These are phyloP conservation scores for Sitodiplosis mosellana DNA, from an alignment of 1,140 invertebrate species.

Conservation along the genomic window DNA sequence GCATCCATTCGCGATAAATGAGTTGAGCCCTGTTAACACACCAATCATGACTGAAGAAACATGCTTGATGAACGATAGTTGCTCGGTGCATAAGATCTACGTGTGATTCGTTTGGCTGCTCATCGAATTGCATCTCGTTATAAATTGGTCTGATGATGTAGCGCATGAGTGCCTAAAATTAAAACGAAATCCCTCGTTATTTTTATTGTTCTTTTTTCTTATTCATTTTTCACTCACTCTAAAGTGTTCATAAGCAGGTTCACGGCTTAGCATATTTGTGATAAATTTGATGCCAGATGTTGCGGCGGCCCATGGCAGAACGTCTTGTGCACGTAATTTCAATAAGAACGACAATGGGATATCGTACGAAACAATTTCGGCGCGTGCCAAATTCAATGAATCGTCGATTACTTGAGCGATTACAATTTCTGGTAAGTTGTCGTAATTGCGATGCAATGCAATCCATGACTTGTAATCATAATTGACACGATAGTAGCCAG, in stretches of 20 bases:
- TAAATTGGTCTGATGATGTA: slow-evolving; percentile 20
- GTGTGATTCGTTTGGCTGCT: slow-evolving; percentile 23
- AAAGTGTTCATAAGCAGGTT: slow-evolving; percentile 22
- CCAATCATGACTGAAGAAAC: slow-evolving; percentile 26
- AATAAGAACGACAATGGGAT: slow-evolving; percentile 31
- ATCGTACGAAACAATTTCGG: slow-evolving; percentile 35
- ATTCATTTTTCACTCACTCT: slow-evolving; percentile 10
- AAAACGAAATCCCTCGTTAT: not conserved
- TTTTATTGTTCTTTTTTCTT: no score
- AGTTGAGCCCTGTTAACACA: slow-evolving; percentile 26
- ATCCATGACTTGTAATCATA: slow-evolving; percentile 51
- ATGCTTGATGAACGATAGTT: slow-evolving; percentile 28
- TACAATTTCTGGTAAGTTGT: slow-evolving; percentile 33
- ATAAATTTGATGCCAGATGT: slow-evolving; percentile 18
- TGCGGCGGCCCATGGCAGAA: slow-evolving; percentile 19
- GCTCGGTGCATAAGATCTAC: slow-evolving; percentile 27
- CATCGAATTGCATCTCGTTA: slow-evolving; percentile 19
- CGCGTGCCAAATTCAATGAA: slow-evolving; percentile 52
- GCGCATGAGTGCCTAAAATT: slow-evolving; percentile 20
- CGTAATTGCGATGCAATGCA: slow-evolving; percentile 33
- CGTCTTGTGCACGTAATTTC: slow-evolving; percentile 14
- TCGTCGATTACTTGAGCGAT: slow-evolving; percentile 69
- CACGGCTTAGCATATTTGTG: slow-evolving; percentile 17
- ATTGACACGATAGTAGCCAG: slow-evolving; percentile 55
- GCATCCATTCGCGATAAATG: slow-evolving; percentile 29